Conservation (phyloP, 1,140 invertebrate species). For the Hyposmocoma kahamanoa region DNA sequence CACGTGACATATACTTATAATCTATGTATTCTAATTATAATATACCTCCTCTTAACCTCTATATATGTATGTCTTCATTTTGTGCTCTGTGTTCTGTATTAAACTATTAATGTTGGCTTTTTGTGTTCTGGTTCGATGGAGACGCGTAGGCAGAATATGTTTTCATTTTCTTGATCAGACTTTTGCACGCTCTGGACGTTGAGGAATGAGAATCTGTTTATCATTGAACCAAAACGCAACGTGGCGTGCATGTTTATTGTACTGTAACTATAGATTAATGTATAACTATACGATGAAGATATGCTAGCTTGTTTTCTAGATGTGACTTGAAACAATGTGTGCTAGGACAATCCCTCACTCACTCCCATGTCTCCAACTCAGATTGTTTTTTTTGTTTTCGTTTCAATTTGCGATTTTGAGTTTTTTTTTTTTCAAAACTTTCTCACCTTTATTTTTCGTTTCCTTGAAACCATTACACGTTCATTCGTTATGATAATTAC, state of each 20-base stretch:
- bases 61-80: conserved; percentile 70
- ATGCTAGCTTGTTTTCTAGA: conserved; percentile 70
- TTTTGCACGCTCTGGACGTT: conserved; percentile 27
- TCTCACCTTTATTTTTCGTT: conserved; percentile 22
- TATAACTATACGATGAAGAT: conserved; percentile 48
- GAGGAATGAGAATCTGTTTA: conserved; percentile 33
- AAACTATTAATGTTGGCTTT: conserved; percentile 69
- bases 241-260: conserved; percentile 66
- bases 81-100: conserved; percentile 69
- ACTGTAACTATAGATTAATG: conserved; percentile 65
- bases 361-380: conserved; percentile 49
- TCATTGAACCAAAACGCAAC: conserved; percentile 71
- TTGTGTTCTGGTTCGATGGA: conserved; percentile 70
- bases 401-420: conserved; percentile 34
- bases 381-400: conserved; percentile 30
- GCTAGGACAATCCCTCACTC: conserved; percentile 55
- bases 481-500: conserved; percentile 14
- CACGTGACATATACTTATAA: conserved; percentile 59
- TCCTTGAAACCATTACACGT: conserved; percentile 21
- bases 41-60: conserved; percentile 62
- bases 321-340: conserved; percentile 56
- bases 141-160: conserved; percentile 29
- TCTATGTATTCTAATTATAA: conserved; percentile 66
- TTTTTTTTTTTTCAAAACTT: conserved; percentile 26
- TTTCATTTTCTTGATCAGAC: conserved; percentile 24